Evolutionary conservation across 2,888 invertebrate genomes (phyloP).

Genomic region (Drosophila putrida): DNA sequence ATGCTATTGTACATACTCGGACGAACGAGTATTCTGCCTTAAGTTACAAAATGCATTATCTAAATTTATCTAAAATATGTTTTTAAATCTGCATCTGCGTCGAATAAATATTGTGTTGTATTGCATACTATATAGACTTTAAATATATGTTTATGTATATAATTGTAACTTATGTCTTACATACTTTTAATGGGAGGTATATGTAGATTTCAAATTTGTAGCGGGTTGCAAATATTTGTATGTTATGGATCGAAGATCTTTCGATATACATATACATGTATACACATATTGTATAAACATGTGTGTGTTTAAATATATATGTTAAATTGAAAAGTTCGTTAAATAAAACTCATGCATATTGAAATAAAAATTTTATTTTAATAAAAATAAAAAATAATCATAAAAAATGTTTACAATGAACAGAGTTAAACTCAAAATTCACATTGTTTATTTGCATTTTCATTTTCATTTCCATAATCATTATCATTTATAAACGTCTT

Average conservation of each 20-base stretch:
- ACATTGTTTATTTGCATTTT: slow-evolving; percentile 47
- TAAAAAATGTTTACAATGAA: slow-evolving; percentile 81
- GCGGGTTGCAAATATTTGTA: slow-evolving; percentile 78
- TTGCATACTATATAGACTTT: slow-evolving; percentile 52
- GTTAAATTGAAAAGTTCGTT: not conserved
- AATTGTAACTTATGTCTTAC: slow-evolving; percentile 60
- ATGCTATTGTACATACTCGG: not conserved
- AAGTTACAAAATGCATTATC: slow-evolving; percentile 61
- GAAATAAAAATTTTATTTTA: slow-evolving; percentile 83
- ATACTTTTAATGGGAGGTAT: slow-evolving; percentile 76
- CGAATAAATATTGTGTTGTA: slow-evolving; percentile 30
- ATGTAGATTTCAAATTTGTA: slow-evolving; percentile 80
- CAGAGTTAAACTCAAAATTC: slow-evolving; percentile 78
- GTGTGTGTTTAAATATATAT: no score
- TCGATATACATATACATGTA: slow-evolving; percentile 1
- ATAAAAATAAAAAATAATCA: slow-evolving; percentile 78
- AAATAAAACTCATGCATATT: slow-evolving; percentile 78
- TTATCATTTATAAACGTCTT: slow-evolving; percentile 31
- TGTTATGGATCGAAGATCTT: slow-evolving; percentile 34
- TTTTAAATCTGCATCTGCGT: slow-evolving; percentile 34
- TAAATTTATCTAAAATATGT: slow-evolving; percentile 76
- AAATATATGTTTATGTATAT: slow-evolving; percentile 50
- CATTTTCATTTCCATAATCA: slow-evolving; percentile 34
- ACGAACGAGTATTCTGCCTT: slow-evolving; percentile 28
- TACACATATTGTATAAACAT: not conserved